Base-by-base conservation (phyloP, 2,888 invertebrate genomes). In the Cylindroiulus punctatus region DNA sequence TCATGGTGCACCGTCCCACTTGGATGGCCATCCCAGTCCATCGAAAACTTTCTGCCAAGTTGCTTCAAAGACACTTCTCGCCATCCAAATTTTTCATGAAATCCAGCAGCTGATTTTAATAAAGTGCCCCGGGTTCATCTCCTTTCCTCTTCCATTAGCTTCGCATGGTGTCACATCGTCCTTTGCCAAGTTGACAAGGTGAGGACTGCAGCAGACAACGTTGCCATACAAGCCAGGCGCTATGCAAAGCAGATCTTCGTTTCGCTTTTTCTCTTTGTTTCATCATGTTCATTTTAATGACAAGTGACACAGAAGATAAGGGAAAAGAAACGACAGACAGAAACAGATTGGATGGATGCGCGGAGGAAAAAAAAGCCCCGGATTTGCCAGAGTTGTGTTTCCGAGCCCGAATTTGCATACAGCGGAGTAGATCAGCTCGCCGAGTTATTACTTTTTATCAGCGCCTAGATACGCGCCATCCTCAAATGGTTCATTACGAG, bases 251-350 rank as follows among this genome's bases (percentile, higher is more conserved):
- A 76, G 76, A 76, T 76, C 76, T 14, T 12, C 30, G 22, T 76
- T 76, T 76, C 14, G 76, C 76, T 30, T 76, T 76, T 76, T 76
- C 57, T 76, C 76, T 22, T 30, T 76, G 76, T 76, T 76, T 76
- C 76, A 76, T 76, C 76, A 30, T 76, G 76, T 76, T 76, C 76
- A 76, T 76, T 76, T 76, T 76, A 76, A 76, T 76, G 76, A 76
- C 76, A 76, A 76, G 76, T 76, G 76, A 76, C 76, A 76, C 30
- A 76, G 22, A 12, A 30, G 76, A 76, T 76, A 76, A 76, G 76
- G 30, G 76, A 76, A 76, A 76, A 76, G 76, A 76, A 76, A 76
- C 76, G 76, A 76, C 76, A 76, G 76, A 76, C 76, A 76, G 76
- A 76, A 76, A 76, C 76, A 76, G 76, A 76, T 76, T 76, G 76